Conservation (phyloP, 2,113 vertebrate species). For the Donacobius atricapilla region DNA sequence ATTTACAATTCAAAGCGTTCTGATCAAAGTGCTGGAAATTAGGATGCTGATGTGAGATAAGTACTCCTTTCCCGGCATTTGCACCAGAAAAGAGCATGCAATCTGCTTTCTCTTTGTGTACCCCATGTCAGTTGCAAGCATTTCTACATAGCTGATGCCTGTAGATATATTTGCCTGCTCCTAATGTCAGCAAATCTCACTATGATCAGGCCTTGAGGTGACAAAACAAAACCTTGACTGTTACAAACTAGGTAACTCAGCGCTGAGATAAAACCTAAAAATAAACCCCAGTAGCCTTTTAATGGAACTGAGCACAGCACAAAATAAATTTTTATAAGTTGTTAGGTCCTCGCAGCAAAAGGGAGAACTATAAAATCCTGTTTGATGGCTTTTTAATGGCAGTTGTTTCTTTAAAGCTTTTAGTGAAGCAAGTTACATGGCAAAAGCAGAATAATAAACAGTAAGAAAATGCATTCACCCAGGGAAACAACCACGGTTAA, state of each 20-base stretch:
- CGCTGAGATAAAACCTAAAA: conserved; percentile 54
- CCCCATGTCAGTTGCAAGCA: background rate
- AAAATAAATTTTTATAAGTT: conserved; percentile 49
- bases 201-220: conserved; percentile 56
- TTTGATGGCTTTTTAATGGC: conserved; percentile 42
- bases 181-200: conserved; percentile 56
- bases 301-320: conserved; percentile 2
- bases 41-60: conserved; percentile 53
- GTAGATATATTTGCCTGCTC: conserved; percentile 55
- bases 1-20: conserved; percentile 41
- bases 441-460: conserved; percentile 33
- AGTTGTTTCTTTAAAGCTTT: conserved; percentile 51
- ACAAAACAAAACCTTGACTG: conserved; percentile 55
- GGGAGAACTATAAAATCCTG: conserved; percentile 35
- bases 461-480: background rate
- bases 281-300: conserved; percentile 32
- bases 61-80: background rate
- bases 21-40: conserved; percentile 61
- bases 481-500: background rate
- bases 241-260: conserved; percentile 40
- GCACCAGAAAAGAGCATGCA: background rate
- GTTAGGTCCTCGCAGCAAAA: background rate
- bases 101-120: background rate
- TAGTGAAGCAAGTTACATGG: background rate
- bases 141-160: conserved; percentile 23